Evolutionary conservation across 2,113 vertebrate species (phyloP).

Genomic region (Sinocyclocheilus rhinocerous): DNA sequence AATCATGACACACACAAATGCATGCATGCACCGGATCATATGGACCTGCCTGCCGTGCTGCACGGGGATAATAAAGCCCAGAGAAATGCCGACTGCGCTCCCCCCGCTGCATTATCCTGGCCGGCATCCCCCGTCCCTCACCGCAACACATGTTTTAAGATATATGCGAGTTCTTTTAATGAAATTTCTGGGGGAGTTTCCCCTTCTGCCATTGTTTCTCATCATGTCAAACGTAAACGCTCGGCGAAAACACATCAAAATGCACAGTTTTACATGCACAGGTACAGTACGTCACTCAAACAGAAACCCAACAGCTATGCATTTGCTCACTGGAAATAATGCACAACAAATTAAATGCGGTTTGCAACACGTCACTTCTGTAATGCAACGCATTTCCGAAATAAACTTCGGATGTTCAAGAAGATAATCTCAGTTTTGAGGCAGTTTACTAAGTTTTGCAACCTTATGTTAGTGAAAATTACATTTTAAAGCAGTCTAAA

Average conservation of each 20-base stretch:
- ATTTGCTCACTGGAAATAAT: not conserved
- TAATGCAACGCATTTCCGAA: not conserved
- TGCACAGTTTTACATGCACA: not conserved
- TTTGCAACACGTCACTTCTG: not conserved
- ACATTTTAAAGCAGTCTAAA: no score
- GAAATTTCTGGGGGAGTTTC: constrained; percentile 71
- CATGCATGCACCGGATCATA: constrained; percentile 30
- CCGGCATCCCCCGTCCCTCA: constrained; percentile 62
- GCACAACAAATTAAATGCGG: not conserved
- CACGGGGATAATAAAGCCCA: not conserved
- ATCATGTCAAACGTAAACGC: constrained; percentile 72
- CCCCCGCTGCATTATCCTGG: constrained; percentile 76
- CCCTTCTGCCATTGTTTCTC: constrained; percentile 69
- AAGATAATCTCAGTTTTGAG: no score
- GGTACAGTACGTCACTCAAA: not conserved
- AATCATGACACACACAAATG: constrained; percentile 34
- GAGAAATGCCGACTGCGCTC: constrained; percentile 33
- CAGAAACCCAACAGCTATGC: not conserved
- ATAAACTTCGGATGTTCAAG: not conserved
- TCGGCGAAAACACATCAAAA: constrained; percentile 50
- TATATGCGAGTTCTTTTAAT: constrained; percentile 80
- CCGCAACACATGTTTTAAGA: constrained; percentile 81
- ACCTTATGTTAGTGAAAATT: no score
- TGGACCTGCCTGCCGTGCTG: no score
- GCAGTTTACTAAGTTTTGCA: no score